Evolutionary conservation across 2,888 invertebrate species (phyloP).

Genomic region (Diaprepes abbreviatus): DNA sequence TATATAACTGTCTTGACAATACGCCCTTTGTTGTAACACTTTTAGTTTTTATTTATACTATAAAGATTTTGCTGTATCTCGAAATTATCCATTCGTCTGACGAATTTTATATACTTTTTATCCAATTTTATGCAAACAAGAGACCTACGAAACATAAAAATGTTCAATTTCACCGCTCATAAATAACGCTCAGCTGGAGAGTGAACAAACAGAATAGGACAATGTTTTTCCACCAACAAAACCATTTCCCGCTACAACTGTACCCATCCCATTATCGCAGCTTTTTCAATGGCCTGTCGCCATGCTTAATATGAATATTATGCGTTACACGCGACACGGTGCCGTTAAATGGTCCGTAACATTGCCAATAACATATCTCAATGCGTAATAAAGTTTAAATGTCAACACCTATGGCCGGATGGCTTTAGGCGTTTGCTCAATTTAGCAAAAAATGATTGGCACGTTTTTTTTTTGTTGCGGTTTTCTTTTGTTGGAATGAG

Average conservation of each 20-base stretch:
- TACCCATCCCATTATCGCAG: conserved; percentile 26
- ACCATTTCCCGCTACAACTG: conserved; percentile 21
- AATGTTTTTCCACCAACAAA: conserved; percentile 30
- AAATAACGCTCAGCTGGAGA: conserved; percentile 24
- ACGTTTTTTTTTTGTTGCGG: conserved; percentile 26
- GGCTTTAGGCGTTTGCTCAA: conserved; percentile 22
- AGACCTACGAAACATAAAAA: conserved; percentile 9
- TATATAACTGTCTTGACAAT: too few species aligned
- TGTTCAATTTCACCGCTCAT: neutral
- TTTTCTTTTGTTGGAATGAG: conserved; percentile 23
- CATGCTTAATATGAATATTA: conserved; percentile 32
- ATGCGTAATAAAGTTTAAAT: conserved; percentile 48
- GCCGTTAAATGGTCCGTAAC: conserved; percentile 53
- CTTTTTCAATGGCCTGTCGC: conserved; percentile 26
- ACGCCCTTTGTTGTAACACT: too few species aligned
- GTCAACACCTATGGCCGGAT: conserved; percentile 9
- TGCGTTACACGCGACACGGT: conserved; percentile 38
- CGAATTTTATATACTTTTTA: neutral
- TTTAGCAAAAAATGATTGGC: conserved; percentile 34
- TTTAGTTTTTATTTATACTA: too few species aligned
- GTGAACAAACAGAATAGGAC: conserved; percentile 24
- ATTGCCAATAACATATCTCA: conserved; percentile 54
- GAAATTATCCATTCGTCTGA: neutral
- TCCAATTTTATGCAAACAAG: neutral
- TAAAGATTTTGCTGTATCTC: too few species aligned